Percentiles rank a stretch among this genome's conserved stretches.
Evolutionary conservation across 2,113 vertebrate genomes (phyloP).

Genomic region (Aramus guarauna): DNA sequence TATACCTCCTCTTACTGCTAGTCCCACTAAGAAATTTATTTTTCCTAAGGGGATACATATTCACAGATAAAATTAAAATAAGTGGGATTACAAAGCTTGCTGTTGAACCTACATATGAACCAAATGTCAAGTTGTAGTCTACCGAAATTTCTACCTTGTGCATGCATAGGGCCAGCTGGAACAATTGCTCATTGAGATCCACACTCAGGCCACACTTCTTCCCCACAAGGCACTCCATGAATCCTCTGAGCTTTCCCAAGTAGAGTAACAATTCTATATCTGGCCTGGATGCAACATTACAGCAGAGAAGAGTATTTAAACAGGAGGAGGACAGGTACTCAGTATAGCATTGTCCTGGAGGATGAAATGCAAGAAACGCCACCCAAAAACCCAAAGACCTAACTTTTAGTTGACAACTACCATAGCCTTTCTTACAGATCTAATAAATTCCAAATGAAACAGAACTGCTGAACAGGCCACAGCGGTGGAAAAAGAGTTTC

Average conservation of each 20-base stretch:
- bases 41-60: background rate
- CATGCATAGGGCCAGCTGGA: background rate
- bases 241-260: background rate
- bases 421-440: background rate
- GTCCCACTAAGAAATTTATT: background rate
- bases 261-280: background rate
- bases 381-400: background rate
- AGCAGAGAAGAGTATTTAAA: background rate
- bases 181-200: background rate
- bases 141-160: background rate
- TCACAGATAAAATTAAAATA: conserved; percentile 7
- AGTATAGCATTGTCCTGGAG: background rate
- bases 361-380: background rate
- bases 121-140: background rate
- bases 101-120: background rate
- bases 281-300: background rate
- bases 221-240: background rate
- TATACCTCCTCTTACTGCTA: background rate
- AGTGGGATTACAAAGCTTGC: background rate
- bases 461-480: background rate
- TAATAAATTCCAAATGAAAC: background rate
- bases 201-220: background rate
- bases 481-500: background rate
- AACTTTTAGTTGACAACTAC: background rate
- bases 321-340: background rate